Evolutionary conservation across 2,888 invertebrate genomes (phyloP).

Genomic region (Acleris laterana): DNA sequence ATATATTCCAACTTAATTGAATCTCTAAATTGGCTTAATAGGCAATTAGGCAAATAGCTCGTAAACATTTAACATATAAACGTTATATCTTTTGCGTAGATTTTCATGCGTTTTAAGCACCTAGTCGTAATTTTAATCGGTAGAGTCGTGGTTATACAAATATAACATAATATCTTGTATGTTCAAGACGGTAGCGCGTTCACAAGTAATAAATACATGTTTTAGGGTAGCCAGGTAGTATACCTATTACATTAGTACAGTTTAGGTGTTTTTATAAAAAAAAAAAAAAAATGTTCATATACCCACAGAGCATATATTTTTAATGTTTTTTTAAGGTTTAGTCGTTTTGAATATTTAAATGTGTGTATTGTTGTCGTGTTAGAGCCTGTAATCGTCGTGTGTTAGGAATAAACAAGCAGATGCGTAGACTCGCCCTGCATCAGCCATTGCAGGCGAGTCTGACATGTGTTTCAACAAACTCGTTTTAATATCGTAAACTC

Average conservation of each 20-base stretch:
- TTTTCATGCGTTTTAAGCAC: constrained; percentile 16
- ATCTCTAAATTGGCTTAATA: constrained; percentile 10
- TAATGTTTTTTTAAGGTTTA: constrained; percentile 40
- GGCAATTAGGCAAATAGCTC: constrained; percentile 19
- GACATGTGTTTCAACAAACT: constrained; percentile 61
- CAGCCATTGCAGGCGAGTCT: constrained; percentile 78
- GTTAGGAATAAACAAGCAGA: constrained; percentile 61
- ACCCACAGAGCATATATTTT: constrained; percentile 62
- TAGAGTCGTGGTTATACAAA: constrained; percentile 37
- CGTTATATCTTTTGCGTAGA: constrained; percentile 1
- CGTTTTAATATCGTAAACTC: constrained; percentile 50
- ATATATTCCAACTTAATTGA: constrained; percentile 7
- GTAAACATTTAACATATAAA: background rate
- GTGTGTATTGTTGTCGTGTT: constrained; percentile 46
- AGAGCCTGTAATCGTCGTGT: constrained; percentile 44
- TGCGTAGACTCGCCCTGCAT: constrained; percentile 65
- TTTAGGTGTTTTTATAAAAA: constrained; percentile 76
- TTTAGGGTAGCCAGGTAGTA: constrained; percentile 33
- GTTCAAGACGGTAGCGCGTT: constrained; percentile 43
- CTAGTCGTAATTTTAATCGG: constrained; percentile 9
- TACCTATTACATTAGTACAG: constrained; percentile 39
- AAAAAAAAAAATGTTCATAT: constrained; percentile 70
- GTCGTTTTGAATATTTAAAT: constrained; percentile 34
- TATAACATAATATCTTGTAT: constrained; percentile 9
- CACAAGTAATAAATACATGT: constrained; percentile 40